These are phyloP conservation scores for Gryon sp. DNA, from an alignment of 1,140 invertebrate genomes.

Conservation along the genomic window DNA sequence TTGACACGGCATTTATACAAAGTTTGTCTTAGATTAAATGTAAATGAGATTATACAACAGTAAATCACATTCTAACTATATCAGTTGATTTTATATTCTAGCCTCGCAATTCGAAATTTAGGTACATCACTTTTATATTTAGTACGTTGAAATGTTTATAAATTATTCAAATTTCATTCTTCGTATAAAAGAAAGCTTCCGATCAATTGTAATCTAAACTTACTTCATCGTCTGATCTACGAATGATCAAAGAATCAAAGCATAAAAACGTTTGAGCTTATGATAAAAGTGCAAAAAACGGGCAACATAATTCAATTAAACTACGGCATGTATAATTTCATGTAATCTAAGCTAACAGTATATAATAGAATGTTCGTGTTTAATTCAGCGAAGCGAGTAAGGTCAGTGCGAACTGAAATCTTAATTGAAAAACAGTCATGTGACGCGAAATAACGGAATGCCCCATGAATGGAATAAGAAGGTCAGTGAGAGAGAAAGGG, in stretches of 20 bases:
- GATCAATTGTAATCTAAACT: no score
- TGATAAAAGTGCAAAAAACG: slow-evolving; percentile 20
- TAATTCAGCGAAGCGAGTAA: slow-evolving; percentile 53
- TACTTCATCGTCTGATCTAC: background rate
- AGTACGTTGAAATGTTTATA: no score
- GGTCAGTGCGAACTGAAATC: slow-evolving; percentile 57
- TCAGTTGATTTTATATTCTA: slow-evolving; percentile 11
- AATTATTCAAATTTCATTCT: no score
- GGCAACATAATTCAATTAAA: slow-evolving; percentile 23
- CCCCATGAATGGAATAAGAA: slow-evolving; percentile 60
- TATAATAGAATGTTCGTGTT: slow-evolving; percentile 34
- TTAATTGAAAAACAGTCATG: slow-evolving; percentile 56
- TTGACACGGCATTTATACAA: no score
- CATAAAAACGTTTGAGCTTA: background rate
- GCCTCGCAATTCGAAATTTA: no score
- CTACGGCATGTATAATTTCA: slow-evolving; percentile 18
- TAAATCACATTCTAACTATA: background rate
- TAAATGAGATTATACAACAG: slow-evolving; percentile 5
- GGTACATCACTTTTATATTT: no score
- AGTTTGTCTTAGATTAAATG: background rate
- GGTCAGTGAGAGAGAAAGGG: slow-evolving; percentile 55
- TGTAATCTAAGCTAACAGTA: slow-evolving; percentile 28
- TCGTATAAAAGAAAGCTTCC: no score
- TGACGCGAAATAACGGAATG: slow-evolving; percentile 59
- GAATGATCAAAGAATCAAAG: no score